Conservation (phyloP, 2,113 vertebrate genomes). For the Python bivittatus region DNA sequence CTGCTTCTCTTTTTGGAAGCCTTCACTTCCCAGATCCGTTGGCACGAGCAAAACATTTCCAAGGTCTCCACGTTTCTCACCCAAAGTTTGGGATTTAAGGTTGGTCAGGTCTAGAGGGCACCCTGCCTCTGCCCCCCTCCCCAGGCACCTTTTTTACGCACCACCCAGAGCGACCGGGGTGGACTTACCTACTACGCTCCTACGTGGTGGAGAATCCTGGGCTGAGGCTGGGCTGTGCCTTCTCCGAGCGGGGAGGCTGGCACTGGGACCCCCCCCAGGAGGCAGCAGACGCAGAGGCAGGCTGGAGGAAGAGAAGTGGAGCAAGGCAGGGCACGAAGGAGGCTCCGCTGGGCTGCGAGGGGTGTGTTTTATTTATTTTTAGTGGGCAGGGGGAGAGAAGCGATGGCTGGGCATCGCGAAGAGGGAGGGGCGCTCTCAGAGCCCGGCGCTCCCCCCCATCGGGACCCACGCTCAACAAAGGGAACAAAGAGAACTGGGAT, state of each 20-base stretch:
- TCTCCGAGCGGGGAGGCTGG: neutral
- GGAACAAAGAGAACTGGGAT: constrained; percentile 63
- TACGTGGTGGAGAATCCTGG: too few species aligned
- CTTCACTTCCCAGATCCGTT: neutral
- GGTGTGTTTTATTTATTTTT: neutral
- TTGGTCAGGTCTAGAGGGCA: neutral
- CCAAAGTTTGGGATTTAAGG: neutral
- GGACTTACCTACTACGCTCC: neutral
- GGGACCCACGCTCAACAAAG: constrained; percentile 43
- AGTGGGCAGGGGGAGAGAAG: neutral
- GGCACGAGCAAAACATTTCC: neutral
- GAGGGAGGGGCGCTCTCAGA: neutral
- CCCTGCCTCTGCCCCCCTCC: neutral
- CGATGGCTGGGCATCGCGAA: neutral
- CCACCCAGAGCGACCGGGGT: neutral
- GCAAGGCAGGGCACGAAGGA: neutral
- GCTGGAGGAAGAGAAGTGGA: neutral
- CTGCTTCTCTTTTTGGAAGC: too few species aligned
- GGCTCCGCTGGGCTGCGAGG: neutral
- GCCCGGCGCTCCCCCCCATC: constrained; percentile 35
- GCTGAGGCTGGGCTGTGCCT: neutral
- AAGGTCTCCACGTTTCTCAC: neutral
- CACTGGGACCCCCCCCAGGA: neutral
- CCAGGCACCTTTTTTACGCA: neutral
- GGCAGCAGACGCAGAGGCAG: too few species aligned